Percentiles rank a stretch among this genome's conserved stretches.
phyloP scores from a whole-genome alignment of 2,888 invertebrate species.

The Idaea aversata region DNA sequence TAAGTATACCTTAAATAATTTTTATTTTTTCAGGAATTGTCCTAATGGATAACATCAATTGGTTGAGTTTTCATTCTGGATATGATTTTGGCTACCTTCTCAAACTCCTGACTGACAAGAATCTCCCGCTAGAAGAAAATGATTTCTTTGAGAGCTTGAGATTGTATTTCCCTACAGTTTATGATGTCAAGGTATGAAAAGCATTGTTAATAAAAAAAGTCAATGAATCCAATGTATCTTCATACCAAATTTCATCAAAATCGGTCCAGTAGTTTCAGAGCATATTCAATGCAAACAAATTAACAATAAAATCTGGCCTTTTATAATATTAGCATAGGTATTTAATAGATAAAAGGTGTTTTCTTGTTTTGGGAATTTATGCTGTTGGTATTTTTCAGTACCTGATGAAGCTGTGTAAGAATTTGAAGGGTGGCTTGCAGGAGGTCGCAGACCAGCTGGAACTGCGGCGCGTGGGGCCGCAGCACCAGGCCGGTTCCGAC shows the following conservation, averaged over 20 bases:
- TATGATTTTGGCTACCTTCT: slow-evolving; percentile 99
- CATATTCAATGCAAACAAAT: no score
- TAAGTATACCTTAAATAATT: slow-evolving; percentile 6
- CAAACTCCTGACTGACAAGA: slow-evolving; percentile 95
- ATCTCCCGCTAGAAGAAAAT: slow-evolving; percentile 96
- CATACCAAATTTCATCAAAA: no score
- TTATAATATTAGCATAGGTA: not conserved
- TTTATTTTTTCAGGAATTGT: slow-evolving; percentile 85
- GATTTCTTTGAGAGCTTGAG: slow-evolving; percentile 97
- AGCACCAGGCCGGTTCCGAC: slow-evolving; percentile 99
- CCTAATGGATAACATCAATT: slow-evolving; percentile 97
- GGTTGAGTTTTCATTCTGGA: slow-evolving; percentile 99
- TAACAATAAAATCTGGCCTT: no score
- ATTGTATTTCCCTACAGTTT: slow-evolving; percentile 97
- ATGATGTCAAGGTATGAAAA: slow-evolving; percentile 93
- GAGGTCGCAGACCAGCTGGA: slow-evolving; percentile 98
- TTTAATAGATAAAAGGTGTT: not conserved
- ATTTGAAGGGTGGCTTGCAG: slow-evolving; percentile 98
- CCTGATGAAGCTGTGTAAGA: slow-evolving; percentile 99
- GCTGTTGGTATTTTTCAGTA: slow-evolving; percentile 86
- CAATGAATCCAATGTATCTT: no score
- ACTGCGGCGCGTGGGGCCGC: slow-evolving; percentile 95
- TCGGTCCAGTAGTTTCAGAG: no score
- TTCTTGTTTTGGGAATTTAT: slow-evolving; percentile 43
- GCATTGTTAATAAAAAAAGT: not conserved